These are phyloP conservation scores for Galerucella pusilla DNA, from an alignment of 2,888 invertebrate species.

Conservation along the genomic window DNA sequence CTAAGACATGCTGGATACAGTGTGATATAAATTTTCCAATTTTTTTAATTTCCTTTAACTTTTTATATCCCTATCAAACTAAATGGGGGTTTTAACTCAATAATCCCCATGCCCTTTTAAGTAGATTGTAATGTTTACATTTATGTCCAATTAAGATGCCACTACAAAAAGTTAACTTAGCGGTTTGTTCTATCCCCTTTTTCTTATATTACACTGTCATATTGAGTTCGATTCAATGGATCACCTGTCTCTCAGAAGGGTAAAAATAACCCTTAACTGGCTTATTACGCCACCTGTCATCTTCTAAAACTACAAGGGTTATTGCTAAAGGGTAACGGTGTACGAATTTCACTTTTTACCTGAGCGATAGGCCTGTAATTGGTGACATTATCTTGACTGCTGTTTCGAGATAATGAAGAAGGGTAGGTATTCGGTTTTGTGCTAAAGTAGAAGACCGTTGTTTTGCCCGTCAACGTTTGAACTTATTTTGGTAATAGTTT, in stretches of 20 bases:
- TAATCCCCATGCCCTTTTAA: conserved; percentile 39
- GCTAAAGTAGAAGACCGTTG: neutral
- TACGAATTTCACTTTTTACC: conserved; percentile 45
- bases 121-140: conserved; percentile 47
- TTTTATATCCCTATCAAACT: conserved; percentile 5
- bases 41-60: conserved; percentile 19
- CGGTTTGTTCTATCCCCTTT: conserved; percentile 52
- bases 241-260: conserved; percentile 57
- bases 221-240: conserved; percentile 51
- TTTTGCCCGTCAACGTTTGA: neutral
- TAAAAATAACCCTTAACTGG: conserved; percentile 59
- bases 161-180: conserved; percentile 40
- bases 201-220: conserved; percentile 51
- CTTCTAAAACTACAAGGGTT: conserved; percentile 36
- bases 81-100: conserved; percentile 41
- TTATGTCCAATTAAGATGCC: conserved; percentile 50
- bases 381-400: conserved; percentile 25
- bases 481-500: too few species aligned
- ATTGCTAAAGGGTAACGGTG: conserved; percentile 38
- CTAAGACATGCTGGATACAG: neutral
- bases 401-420: conserved; percentile 14
- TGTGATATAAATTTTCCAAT: neutral
- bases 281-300: conserved; percentile 56
- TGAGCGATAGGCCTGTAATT: conserved; percentile 19
- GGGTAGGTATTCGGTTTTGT: neutral